Base-by-base conservation (phyloP, 2,888 invertebrate genomes). In the Lasius fuliginosus region DNA sequence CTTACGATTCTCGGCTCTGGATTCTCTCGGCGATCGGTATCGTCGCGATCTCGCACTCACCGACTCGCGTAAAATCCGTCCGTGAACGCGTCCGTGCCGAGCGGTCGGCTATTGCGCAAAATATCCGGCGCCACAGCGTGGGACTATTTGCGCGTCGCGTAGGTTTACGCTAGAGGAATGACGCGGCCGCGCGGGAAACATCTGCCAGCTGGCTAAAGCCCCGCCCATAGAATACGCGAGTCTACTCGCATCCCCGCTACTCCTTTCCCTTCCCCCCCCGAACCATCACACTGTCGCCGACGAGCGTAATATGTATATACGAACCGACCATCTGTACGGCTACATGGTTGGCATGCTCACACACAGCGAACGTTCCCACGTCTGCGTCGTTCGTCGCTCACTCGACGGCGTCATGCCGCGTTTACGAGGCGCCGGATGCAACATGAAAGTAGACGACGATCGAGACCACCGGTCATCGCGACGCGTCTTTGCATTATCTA, bases 131-230 rank as follows among this genome's bases (percentile, higher is more conserved):
- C 82, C 83, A 58, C 79, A 67, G 65, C 60, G 49, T 40, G 87
- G 93, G 60, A 93, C 93, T 93, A 93, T 84, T 94, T 93, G 85
- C 60, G 6, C 85, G 88, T 85, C 90, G 93, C 94, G 93, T 90
- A 92, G 90, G 87, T 92, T 92, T 92, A 93, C 92, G 93, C 93
- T 92, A 92, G 89, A 92, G 92, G 91, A 89, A 90, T 88, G 88
- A 84, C 89, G 88, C 92, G 94, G 91, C 93, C 94, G 94, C 94
- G 94, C 93, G 95, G 95, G 95, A 95, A 95, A 95, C 96, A 96
- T 96, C 96, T 96, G 96, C 96, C 96, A 96, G 96, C 96, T 96
- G 96, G 95, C 95, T 94, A 94, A 94, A 93, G 95, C 96, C 95
- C 96, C 96, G 95, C 96, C 96, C 95, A 95, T 93, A 92, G 92